A percentile compares a stretch with the other conserved stretches of the same genome.
These are phyloP conservation scores for Sarcophaga peregrina DNA, from an alignment of 1,140 invertebrate species.

Conservation along the genomic window DNA sequence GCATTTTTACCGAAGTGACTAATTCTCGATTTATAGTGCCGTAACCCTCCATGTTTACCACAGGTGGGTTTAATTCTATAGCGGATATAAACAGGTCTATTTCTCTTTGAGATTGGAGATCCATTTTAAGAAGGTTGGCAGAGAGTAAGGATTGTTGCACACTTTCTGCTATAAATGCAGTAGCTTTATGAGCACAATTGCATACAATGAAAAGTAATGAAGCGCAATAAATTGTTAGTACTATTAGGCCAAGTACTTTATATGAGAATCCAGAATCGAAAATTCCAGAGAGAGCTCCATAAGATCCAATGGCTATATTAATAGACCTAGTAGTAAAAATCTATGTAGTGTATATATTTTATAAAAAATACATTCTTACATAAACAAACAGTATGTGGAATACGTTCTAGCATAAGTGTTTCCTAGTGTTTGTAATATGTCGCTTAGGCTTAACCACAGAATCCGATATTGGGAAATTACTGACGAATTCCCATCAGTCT, in stretches of 20 bases:
- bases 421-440: conserved; percentile 71
- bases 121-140: conserved; percentile 69
- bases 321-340: conserved; percentile 63
- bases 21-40: conserved; percentile 71
- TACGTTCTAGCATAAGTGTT: conserved; percentile 74
- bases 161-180: conserved; percentile 68
- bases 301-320: conserved; percentile 69
- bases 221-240: conserved; percentile 70
- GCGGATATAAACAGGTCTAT: conserved; percentile 73
- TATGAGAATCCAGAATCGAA: conserved; percentile 73
- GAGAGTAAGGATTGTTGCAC: conserved; percentile 70
- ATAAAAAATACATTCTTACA: conserved; percentile 63
- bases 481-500: conserved; percentile 67
- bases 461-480: conserved; percentile 70
- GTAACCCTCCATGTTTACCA: conserved; percentile 72
- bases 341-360: too few species aligned
- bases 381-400: conserved; percentile 72
- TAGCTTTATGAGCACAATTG: conserved; percentile 72
- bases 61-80: conserved; percentile 73
- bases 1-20: conserved; percentile 68
- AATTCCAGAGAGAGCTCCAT: conserved; percentile 72
- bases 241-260: conserved; percentile 72
- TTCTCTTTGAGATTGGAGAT: conserved; percentile 70
- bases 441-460: conserved; percentile 72
- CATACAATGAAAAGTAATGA: conserved; percentile 71